A percentile compares a stretch with the other conserved stretches of the same genome.
Conservation (phyloP, 2,888 invertebrate genomes). For the Cryptophagus acutangulus region DNA sequence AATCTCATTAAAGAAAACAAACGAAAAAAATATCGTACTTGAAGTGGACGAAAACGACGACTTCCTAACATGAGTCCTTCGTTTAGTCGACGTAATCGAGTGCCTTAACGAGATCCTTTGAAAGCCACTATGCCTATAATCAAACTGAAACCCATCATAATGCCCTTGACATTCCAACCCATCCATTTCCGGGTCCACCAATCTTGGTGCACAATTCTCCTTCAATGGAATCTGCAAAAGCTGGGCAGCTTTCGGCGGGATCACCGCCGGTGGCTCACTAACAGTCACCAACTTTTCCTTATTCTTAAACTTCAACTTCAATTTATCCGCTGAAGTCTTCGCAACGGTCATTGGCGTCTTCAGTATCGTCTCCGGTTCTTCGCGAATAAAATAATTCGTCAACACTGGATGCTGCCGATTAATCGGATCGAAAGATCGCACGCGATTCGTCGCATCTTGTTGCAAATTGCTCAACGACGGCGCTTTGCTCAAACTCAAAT, state of each 20-base stretch:
- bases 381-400: conserved; percentile 4
- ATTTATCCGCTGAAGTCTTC: conserved; percentile 13
- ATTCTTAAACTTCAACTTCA: conserved; percentile 22
- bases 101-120: conserved; percentile 40
- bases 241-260: conserved; percentile 61
- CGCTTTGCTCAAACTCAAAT: conserved; percentile 30
- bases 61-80: conserved; percentile 30
- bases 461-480: conserved; percentile 36
- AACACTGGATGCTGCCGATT: too few relatives aligned
- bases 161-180: conserved; percentile 29
- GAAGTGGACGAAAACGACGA: conserved; percentile 31
- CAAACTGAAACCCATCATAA: conserved; percentile 27
- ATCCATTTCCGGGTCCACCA: conserved; percentile 16
- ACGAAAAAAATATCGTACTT: conserved; percentile 27
- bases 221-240: conserved; percentile 53
- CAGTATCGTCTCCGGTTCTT: conserved; percentile 38
- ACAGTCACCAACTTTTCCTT: conserved; percentile 29
- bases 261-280: conserved; percentile 48
- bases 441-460: conserved; percentile 17
- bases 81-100: conserved; percentile 34
- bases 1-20: too few relatives aligned
- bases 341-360: conserved; percentile 42
- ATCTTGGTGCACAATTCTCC: conserved; percentile 35
- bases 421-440: too few relatives aligned
- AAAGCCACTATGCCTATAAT: conserved; percentile 36